phyloP scores from a whole-genome alignment of 2,113 vertebrate genomes.

The Sander vitreus region DNA sequence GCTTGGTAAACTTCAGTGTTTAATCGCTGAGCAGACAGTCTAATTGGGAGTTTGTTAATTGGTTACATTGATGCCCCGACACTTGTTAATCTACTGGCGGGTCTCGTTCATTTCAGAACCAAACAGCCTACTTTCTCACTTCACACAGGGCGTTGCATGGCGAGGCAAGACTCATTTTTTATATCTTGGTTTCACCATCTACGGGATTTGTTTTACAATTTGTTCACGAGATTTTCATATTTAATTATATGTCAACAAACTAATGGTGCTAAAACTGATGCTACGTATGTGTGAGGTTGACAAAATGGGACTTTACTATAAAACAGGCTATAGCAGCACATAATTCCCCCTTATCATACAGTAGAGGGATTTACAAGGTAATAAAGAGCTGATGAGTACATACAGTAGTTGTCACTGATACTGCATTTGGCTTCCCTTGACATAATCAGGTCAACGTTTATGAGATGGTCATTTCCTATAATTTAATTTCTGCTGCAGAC shows the following conservation, averaged over 20 bases:
- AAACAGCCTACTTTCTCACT: conserved; percentile 21
- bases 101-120: conserved; percentile 45
- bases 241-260: conserved; percentile 1
- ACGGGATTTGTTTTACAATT: conserved; percentile 1
- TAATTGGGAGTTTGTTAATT: conserved; percentile 74
- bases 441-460: neutral
- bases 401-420: neutral
- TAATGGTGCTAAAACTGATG: neutral
- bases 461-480: neutral
- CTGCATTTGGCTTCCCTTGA: neutral
- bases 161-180: neutral
- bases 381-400: neutral
- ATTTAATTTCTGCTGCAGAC: neutral
- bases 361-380: neutral
- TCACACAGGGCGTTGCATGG: neutral
- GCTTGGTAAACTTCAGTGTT: conserved; percentile 68
- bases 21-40: conserved; percentile 68
- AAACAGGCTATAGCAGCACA: neutral
- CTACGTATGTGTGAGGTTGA: neutral
- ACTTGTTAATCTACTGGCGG: conserved; percentile 59
- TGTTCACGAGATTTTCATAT: neutral
- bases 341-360: neutral
- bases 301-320: neutral
- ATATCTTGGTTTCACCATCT: neutral
- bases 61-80: conserved; percentile 68